These are phyloP conservation scores for Tholera decimalis DNA, from an alignment of 2,888 invertebrate species.

Conservation along the genomic window DNA sequence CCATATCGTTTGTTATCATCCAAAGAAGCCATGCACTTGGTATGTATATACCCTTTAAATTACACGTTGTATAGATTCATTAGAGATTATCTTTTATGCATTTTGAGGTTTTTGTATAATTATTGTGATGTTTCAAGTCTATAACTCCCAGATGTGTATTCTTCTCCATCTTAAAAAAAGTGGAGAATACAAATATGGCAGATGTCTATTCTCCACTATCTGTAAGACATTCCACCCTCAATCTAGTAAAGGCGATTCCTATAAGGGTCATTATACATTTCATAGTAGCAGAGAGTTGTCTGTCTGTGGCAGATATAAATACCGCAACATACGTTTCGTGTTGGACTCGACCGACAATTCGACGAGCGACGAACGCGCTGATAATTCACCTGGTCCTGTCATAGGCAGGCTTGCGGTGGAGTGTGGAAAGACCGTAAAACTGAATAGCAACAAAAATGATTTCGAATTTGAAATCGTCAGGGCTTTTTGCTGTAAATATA, in stretches of 20 bases:
- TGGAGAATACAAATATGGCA: constrained; percentile 13
- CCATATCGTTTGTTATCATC: too few species aligned
- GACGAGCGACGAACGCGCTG: constrained; percentile 41
- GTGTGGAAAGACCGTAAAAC: constrained; percentile 33
- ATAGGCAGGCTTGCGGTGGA: constrained; percentile 35
- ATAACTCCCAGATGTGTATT: background rate
- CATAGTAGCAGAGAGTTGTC: constrained; percentile 23
- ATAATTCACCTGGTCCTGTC: constrained; percentile 59
- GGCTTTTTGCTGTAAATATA: constrained; percentile 1
- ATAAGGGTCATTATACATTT: constrained; percentile 43
- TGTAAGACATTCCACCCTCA: too few species aligned
- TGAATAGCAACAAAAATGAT: constrained; percentile 4
- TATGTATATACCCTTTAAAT: too few species aligned
- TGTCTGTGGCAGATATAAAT: constrained; percentile 59
- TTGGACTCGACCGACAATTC: constrained; percentile 40
- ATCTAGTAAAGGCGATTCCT: constrained; percentile 12
- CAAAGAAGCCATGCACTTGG: too few species aligned
- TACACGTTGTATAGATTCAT: too few species aligned
- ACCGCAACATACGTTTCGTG: constrained; percentile 39
- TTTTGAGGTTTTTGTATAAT: too few species aligned
- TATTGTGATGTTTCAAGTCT: too few species aligned
- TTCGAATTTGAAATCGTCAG: background rate
- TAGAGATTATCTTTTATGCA: too few species aligned
- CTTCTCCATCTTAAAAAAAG: background rate
- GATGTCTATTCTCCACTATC: too few species aligned